These are phyloP conservation scores for Lophius americanus DNA, from an alignment of 2,797 vertebrate species.

Conservation along the genomic window DNA sequence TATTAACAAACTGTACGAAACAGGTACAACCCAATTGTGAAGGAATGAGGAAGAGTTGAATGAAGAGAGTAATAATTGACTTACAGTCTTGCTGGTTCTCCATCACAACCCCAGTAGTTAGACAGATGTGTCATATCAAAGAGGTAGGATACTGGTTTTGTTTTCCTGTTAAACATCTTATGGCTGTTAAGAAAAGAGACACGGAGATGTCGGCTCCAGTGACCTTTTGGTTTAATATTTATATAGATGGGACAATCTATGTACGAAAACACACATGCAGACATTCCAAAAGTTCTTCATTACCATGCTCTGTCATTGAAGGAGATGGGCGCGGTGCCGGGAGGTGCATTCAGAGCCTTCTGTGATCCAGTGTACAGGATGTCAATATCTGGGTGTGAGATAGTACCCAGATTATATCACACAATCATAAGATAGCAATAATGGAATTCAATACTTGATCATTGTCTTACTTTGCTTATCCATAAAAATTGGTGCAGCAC, in stretches of 20 bases:
- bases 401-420: constrained; percentile 14
- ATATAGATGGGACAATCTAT: neutral
- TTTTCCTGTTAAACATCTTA: constrained; percentile 92
- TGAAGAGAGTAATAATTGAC: constrained; percentile 27
- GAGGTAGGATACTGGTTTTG: constrained; percentile 88
- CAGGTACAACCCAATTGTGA: neutral
- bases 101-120: constrained; percentile 93
- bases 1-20: no score
- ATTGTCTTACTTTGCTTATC: constrained; percentile 89
- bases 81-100: constrained; percentile 79
- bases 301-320: constrained; percentile 94
- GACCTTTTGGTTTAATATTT: neutral
- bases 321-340: constrained; percentile 91
- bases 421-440: neutral
- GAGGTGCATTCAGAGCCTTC: constrained; percentile 92
- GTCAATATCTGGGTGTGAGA: constrained; percentile 86
- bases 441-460: neutral
- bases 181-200: constrained; percentile 75
- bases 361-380: constrained; percentile 92
- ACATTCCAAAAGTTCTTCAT: constrained; percentile 23
- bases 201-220: constrained; percentile 1
- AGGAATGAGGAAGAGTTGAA: neutral
- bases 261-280: neutral
- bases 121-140: constrained; percentile 88
- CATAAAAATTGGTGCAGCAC: constrained; percentile 92